Conservation (phyloP, 1,140 invertebrate genomes). For the Papilio xuthus region DNA sequence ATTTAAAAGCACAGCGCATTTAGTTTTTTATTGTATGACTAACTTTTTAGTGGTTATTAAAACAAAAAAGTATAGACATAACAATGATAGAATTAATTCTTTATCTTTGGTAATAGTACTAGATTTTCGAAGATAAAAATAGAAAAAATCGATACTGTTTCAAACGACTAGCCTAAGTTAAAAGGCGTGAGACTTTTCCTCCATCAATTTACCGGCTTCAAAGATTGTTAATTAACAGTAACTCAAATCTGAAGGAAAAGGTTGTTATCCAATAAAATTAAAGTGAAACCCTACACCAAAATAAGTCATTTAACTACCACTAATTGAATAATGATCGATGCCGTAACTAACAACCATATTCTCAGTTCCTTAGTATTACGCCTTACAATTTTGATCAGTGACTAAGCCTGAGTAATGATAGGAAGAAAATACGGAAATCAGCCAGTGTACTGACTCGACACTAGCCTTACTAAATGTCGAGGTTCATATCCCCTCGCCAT, state of each 20-base stretch:
- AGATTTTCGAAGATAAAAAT: background rate
- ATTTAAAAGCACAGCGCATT: background rate
- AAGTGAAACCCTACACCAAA: conserved; percentile 26
- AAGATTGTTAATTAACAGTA: conserved; percentile 19
- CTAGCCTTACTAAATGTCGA: too few relatives aligned
- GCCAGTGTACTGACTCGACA: too few relatives aligned
- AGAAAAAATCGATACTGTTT: background rate
- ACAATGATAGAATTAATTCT: background rate
- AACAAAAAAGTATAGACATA: background rate
- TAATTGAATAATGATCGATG: conserved; percentile 35
- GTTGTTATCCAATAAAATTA: conserved; percentile 32
- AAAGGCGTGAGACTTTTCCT: background rate
- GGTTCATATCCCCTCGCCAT: too few relatives aligned
- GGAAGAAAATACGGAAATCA: too few relatives aligned
- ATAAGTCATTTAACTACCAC: conserved; percentile 29
- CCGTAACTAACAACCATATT: conserved; percentile 3
- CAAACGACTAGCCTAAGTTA: background rate
- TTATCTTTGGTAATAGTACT: too few relatives aligned
- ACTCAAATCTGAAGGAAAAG: conserved; percentile 1
- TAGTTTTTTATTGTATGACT: background rate
- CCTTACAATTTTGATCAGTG: background rate
- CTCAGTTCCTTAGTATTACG: background rate
- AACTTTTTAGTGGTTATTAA: background rate
- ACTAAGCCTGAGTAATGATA: background rate
- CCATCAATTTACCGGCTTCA: background rate